Percentiles rank a stretch among this genome's conserved stretches.
These are phyloP conservation scores for Zoanthus sansibaricus DNA, from an alignment of 92 coral and sea anemone species.

Conservation along the genomic window DNA sequence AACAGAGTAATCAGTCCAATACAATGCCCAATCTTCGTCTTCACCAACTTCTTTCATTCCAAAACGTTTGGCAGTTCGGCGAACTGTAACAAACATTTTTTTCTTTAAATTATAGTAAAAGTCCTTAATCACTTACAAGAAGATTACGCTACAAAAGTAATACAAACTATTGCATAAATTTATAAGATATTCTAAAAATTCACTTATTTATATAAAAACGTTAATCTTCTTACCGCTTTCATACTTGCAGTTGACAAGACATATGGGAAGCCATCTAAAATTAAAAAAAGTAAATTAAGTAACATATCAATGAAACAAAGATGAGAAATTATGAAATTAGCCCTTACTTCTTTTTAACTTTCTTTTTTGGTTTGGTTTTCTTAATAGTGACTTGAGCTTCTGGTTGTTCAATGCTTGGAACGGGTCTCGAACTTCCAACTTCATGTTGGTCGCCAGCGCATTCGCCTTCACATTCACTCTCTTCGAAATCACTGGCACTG, in stretches of 20 bases:
- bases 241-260: slow-evolving; percentile 94
- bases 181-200: neutral
- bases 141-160: neutral
- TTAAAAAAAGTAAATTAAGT: neutral
- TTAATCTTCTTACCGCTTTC: slow-evolving; percentile 93
- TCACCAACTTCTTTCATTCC: slow-evolving; percentile 99
- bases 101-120: neutral
- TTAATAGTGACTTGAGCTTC: slow-evolving; percentile 67
- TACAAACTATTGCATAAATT: neutral
- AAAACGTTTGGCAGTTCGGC: slow-evolving; percentile 90
- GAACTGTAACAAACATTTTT: slow-evolving; percentile 67
- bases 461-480: slow-evolving; percentile 93
- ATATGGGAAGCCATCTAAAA: slow-evolving; percentile 87
- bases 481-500: slow-evolving; percentile 88
- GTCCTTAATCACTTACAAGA: neutral
- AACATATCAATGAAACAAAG: neutral
- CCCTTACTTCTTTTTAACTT: slow-evolving; percentile 81
- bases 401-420: slow-evolving; percentile 50
- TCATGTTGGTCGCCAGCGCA: slow-evolving; percentile 76
- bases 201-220: neutral
- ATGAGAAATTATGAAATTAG: neutral
- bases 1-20: slow-evolving; percentile 95
- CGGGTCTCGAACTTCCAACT: slow-evolving; percentile 52
- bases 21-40: slow-evolving; percentile 98
- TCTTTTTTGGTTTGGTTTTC: slow-evolving; percentile 87